Evolutionary conservation across 2,888 invertebrate genomes (phyloP), one percentile per base, ranked within the genome.

Genomic region (Syritta pipiens): DNA sequence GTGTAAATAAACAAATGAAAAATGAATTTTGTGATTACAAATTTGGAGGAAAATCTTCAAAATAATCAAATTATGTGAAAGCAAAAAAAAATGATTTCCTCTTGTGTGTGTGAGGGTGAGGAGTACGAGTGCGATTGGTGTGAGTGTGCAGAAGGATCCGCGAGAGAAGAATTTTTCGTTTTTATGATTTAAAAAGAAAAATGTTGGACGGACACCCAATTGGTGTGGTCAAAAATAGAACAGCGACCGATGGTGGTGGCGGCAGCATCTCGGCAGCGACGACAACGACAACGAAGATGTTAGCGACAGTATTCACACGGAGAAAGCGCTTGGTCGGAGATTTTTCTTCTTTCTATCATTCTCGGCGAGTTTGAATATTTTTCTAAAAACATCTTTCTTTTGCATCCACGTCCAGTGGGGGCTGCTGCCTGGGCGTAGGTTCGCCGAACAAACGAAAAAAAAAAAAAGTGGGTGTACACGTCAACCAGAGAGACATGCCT

Each of bases 151-250:
- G 51, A 44, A 57, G 65, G 53, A 65, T 53, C 63, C 14, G 68
- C 55, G 60, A 53, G 37, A 75, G 48, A 69, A 60, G 57, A 57
- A 48, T 48, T 57, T 40, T 17, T 65, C 37, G 46, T 35, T 42
- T 51, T 26, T 37, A 12, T 62, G 24, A 30, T 48, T 44, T 59
- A 28, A 53, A 63, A 48, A 30, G 10, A 40, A 40, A 57, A 62
- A 53, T 55, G 4, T 77, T 77, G 14, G 59, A 74, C 60, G 74
- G 67, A 79, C 79, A 74, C 74, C 74, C 72, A 67, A 67, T 74
- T 74, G 67, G 79, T 74, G 65, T 79, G 79, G 74, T 74, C 79
- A 79, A 79, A 79, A 79, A 79, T 79, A 79, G 79, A 79, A 57
- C 48, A 68, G 44, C 51, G 49, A 55, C 67, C 42, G 77, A 53